A percentile compares a stretch with the other conserved stretches of the same genome.
Conservation (phyloP, 2,888 invertebrate species). For the Agriopis leucophaearia region DNA sequence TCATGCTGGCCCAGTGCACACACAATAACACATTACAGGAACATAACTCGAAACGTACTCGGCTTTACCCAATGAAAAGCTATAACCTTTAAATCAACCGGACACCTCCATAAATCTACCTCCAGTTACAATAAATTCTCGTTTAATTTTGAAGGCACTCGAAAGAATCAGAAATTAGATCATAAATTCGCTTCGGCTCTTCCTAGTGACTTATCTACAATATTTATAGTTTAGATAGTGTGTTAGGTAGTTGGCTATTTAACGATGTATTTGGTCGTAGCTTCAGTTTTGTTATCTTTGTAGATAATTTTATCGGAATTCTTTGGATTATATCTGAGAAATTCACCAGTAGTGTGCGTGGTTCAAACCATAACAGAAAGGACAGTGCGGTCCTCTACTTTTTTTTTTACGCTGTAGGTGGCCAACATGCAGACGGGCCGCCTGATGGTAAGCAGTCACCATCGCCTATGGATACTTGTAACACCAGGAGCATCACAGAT, state of each 20-base stretch:
- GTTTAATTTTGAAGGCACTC: slow-evolving; percentile 56
- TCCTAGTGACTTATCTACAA: slow-evolving; percentile 59
- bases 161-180: slow-evolving; percentile 63
- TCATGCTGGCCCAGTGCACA: too few species aligned
- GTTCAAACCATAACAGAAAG: too few species aligned
- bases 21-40: not conserved
- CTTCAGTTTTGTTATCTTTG: slow-evolving; percentile 23
- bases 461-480: too few species aligned
- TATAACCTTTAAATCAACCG: slow-evolving; percentile 34
- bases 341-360: not conserved
- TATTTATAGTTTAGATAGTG: slow-evolving; percentile 66
- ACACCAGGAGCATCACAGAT: too few species aligned
- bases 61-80: not conserved
- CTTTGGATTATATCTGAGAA: slow-evolving; percentile 16
- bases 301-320: slow-evolving; percentile 32
- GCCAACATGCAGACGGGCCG: too few species aligned
- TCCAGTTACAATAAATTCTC: slow-evolving; percentile 50
- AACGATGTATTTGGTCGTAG: slow-evolving; percentile 53
- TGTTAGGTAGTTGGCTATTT: slow-evolving; percentile 57
- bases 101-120: slow-evolving; percentile 38
- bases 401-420: too few species aligned
- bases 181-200: slow-evolving; percentile 60
- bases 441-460: too few species aligned
- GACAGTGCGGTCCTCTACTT: too few species aligned
- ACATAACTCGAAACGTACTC: slow-evolving; percentile 5